Evolutionary conservation across 2,113 vertebrate species (phyloP), one percentile per base, ranked within the genome.

Genomic region (Meles meles): DNA sequence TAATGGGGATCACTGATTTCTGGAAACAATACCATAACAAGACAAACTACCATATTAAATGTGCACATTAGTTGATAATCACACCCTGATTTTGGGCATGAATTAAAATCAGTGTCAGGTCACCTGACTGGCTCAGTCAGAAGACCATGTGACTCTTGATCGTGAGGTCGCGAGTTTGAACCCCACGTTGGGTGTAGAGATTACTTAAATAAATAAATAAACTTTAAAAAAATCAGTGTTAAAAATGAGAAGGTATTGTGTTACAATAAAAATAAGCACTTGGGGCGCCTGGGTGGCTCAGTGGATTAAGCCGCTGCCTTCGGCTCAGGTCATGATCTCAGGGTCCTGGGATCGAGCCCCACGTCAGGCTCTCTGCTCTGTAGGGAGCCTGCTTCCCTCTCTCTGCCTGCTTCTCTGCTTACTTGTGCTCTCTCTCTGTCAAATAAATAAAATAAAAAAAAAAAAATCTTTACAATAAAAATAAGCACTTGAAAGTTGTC

Each of bases 391-490:
- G n/a, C n/a, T n/a, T n/a, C n/a, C n/a, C n/a, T n/a, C n/a, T n/a
- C n/a, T n/a, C n/a, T n/a, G n/a, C n/a, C n/a, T n/a, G n/a, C n/a
- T n/a, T n/a, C n/a, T n/a, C n/a, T n/a, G n/a, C n/a, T n/a, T n/a
- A n/a, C n/a, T n/a, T n/a, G n/a, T n/a, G n/a, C n/a, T n/a, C n/a
- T n/a, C n/a, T n/a, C n/a, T n/a, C n/a, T n/a, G n/a, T n/a, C n/a
- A n/a, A n/a, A n/a, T n/a, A n/a, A n/a, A n/a, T n/a, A n/a, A n/a
- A n/a, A n/a, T n/a, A n/a, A n/a, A n/a, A n/a, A n/a, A n/a, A n/a
- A n/a, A n/a, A n/a, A n/a, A n/a, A n/a, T n/a, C n/a, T n/a, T 85
- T 77, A 44, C 14, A 31, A 74, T 94, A 96, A 47, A 84, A 95
- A 23, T 55, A 94, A 87, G n/a, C 34, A 27, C 85, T 93, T 55